Evolutionary conservation across 2,113 vertebrate genomes (phyloP), one percentile per base, ranked within the genome.

Genomic region (Hemiprocne comata): DNA sequence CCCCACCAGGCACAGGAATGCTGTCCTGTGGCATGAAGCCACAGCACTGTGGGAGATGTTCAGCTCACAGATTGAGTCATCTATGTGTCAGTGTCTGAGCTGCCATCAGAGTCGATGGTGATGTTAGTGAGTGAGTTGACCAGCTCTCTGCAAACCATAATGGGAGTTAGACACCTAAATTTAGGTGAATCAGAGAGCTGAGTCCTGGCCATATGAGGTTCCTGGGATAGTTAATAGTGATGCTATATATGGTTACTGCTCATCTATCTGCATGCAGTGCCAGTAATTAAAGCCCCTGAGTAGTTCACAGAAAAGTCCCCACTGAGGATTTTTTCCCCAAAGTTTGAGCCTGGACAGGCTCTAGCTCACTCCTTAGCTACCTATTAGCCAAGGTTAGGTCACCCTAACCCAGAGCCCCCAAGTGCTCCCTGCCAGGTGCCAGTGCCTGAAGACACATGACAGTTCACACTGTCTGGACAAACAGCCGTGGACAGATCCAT

Each of bases 61-160:
- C 34, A 42, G 25, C 31, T 78, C 33, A 3, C 14, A 34, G 55
- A 54, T 73, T 31, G 40, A 83, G n/a, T 66, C 1, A 24, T 42
- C 40, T 55, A 1, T 4, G 7, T 38, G 8, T 36, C 0, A 0
- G 6, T 33, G 33, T 80, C 55, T 42, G 55, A 64, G 70, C 84
- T 67, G 36, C 36, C 13, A 48, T 78, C 54, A 8, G 0, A 64
- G 66, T 6, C 58, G 42, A 19, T 75, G 38, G 76, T 36, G 26
- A 6, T 67, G 23, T 84, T 33, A 26, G 5, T 31, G 34, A 85
- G 61, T 18, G 12, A 48, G 19, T n/a, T 64, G 54, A 72, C 50
- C 82, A 67, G 24, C 51, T 87, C 55, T 69, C 58, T 90, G 40
- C 58, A 70, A 54, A 14, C 25, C 2, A 2, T 33, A 38, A 24